Evolutionary conservation across 1,140 invertebrate species (phyloP).

Genomic region (Metopolophium dirhodum): DNA sequence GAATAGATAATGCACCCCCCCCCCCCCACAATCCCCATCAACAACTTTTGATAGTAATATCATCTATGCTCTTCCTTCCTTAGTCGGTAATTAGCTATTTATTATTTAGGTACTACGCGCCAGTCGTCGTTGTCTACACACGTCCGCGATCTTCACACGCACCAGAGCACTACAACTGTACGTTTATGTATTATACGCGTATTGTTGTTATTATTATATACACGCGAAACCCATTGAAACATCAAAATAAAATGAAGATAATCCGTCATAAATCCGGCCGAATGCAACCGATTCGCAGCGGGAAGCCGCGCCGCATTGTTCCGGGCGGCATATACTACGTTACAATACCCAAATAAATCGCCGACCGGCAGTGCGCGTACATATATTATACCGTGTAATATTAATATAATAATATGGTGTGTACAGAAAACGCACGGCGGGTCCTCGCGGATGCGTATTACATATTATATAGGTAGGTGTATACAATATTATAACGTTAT

Average conservation of each 20-base stretch:
- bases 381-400: not conserved
- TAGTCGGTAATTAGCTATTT: not conserved
- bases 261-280: conserved; percentile 46
- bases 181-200: not conserved
- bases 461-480: not conserved
- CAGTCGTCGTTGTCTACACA: not conserved
- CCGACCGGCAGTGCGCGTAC: not conserved
- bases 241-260: conserved; percentile 48
- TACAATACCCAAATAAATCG: conserved; percentile 14
- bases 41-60: not conserved
- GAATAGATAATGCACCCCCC: too few species aligned
- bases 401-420: not conserved
- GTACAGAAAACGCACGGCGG: not conserved
- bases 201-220: not conserved
- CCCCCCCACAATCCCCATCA: too few species aligned
- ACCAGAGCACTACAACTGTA: not conserved
- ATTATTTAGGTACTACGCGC: not conserved
- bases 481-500: not conserved
- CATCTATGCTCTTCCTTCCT: not conserved
- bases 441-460: not conserved
- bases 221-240: conserved; percentile 34
- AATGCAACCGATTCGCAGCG: conserved; percentile 32
- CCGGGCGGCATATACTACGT: too few species aligned
- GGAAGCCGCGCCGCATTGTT: conserved; percentile 34
- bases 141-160: conserved; percentile 14